phyloP scores from a whole-genome alignment of 2,113 vertebrate genomes.

The Scomber scombrus region DNA sequence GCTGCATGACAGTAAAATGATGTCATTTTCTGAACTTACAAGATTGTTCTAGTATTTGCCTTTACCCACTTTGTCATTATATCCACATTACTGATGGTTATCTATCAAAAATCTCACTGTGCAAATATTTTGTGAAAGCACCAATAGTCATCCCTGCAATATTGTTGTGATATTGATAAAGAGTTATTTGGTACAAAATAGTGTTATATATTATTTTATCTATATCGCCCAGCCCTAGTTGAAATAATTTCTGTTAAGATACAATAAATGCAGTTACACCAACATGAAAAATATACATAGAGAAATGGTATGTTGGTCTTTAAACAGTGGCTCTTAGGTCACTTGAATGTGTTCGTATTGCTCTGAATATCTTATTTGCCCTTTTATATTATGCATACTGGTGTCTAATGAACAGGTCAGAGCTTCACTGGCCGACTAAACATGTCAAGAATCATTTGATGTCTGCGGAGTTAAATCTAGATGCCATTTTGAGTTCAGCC shows the following conservation, averaged over 20 bases:
- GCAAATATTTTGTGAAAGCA: too few relatives aligned
- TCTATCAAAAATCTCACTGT: too few relatives aligned
- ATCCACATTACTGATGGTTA: too few relatives aligned
- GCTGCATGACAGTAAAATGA: too few relatives aligned
- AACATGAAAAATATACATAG: neutral
- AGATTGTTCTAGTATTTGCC: too few relatives aligned
- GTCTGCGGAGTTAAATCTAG: conserved; percentile 28
- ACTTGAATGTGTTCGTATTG: conserved; percentile 34
- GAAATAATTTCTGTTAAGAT: neutral
- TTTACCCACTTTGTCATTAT: too few relatives aligned
- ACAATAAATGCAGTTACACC: neutral
- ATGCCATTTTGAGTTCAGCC: conserved; percentile 37
- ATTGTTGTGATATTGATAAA: too few relatives aligned
- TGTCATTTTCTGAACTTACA: too few relatives aligned
- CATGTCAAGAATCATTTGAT: conserved; percentile 43
- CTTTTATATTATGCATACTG: conserved; percentile 57
- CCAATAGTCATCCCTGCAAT: too few relatives aligned
- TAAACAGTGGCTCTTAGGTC: neutral
- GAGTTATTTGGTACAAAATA: too few relatives aligned
- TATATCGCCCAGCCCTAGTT: too few relatives aligned
- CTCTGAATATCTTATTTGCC: conserved; percentile 58
- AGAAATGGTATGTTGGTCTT: neutral
- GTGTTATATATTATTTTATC: too few relatives aligned
- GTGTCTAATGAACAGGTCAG: conserved; percentile 61
- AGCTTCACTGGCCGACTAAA: conserved; percentile 51